A percentile compares a stretch with the other conserved stretches of the same genome.
phyloP scores from a whole-genome alignment of 2,113 vertebrate genomes.

The Caloenas nicobarica region DNA sequence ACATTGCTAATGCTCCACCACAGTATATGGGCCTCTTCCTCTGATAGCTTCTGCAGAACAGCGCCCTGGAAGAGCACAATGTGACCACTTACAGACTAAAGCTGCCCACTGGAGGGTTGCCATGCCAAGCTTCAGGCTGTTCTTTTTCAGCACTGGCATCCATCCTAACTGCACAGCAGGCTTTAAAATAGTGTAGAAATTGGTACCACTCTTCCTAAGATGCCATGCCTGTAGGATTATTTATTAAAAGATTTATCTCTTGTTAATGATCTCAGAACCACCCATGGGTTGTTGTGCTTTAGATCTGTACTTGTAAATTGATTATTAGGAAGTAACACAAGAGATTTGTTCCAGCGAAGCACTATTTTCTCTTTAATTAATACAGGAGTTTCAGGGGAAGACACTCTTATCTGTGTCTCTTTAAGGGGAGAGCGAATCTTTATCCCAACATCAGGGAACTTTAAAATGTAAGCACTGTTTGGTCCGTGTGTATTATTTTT shows the following conservation, averaged over 20 bases:
- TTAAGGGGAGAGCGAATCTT: not conserved
- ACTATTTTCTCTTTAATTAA: constrained; percentile 8
- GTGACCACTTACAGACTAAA: not conserved
- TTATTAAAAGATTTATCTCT: constrained; percentile 49
- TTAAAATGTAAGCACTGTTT: not conserved
- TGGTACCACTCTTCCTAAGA: not conserved
- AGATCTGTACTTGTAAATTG: not conserved
- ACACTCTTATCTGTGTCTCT: not conserved
- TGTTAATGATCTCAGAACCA: constrained; percentile 19
- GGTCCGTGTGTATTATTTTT: not conserved
- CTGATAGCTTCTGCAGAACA: not conserved
- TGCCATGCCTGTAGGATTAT: constrained; percentile 33
- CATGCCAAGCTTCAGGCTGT: not conserved
- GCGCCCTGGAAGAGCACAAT: not conserved
- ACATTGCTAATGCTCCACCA: not conserved
- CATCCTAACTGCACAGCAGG: not conserved
- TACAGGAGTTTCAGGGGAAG: not conserved
- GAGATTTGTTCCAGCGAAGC: not conserved
- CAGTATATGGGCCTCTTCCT: not conserved
- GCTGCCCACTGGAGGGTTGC: not conserved
- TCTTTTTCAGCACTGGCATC: not conserved
- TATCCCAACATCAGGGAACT: not conserved
- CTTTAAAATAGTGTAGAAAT: constrained; percentile 48
- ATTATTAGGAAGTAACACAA: constrained; percentile 4
- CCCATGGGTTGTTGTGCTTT: not conserved